Evolutionary conservation across 1,140 invertebrate species (phyloP), one percentile per base, ranked within the genome.

Genomic region (Tetramorium alpestre): DNA sequence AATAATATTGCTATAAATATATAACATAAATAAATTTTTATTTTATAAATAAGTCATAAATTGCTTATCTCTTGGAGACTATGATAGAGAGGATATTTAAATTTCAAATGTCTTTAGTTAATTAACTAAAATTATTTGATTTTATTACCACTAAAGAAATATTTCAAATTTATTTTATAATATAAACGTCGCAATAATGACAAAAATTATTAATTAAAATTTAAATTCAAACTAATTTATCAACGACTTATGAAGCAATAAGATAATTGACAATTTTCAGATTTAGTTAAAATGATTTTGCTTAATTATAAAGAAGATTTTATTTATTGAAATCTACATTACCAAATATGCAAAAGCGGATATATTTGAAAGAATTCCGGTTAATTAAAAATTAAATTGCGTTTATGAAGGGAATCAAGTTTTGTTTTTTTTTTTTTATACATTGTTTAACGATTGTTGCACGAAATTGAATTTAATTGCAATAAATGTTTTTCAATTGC

Each of bases 331-430:
- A 33, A 58, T 22, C 11, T 58, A 13, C n/a, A 25, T 58, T 60
- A 16, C 16, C 5, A 77, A 77, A 62, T 1, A 25, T 62, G 8
- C 44, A 28, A 41, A 60, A 60, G 13, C 10, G 75, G 25, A 44
- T 76, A 28, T 77, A 60, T 16, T 49, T 7, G 28, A 54, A 54
- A 62, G 38, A 62, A 77, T 47, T 4, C 10, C 5, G 16, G 18
- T 44, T 64, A 77, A 77, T 77, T 44, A 77, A 77, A 64, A 62
- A 28, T 62, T 28, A 77, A 80, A 80, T 80, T 25, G 28, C 47
- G 18, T 56, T 67, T 54, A 54, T 41, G 7, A 41, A 22, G 28
- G 7, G 6, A 69, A 49, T 47, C 6, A 69, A 69, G 25, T 69
- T 69, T 69, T 6, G 11, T 44, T 69, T 65, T 10, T 33, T 10